Conservation (phyloP, 2,113 vertebrate genomes). For the Caloenas nicobarica region DNA sequence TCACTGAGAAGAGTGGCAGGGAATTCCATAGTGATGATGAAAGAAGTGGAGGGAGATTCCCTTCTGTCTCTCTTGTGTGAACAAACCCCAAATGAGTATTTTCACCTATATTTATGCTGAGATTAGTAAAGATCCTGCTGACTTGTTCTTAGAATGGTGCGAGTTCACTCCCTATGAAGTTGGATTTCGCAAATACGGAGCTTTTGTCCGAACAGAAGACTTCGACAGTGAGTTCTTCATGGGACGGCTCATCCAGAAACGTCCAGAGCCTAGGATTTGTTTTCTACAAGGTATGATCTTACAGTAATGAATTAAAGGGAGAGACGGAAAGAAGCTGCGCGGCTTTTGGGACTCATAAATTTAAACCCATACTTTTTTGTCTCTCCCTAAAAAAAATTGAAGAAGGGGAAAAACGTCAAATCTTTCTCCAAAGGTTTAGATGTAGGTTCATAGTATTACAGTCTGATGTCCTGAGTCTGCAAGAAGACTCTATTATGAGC, state of each 20-base stretch:
- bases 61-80: not conserved
- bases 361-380: not conserved
- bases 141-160: conserved; percentile 69
- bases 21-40: not conserved
- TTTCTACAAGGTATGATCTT: conserved; percentile 65
- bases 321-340: not conserved
- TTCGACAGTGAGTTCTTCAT: conserved; percentile 77
- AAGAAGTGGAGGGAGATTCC: not conserved
- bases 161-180: conserved; percentile 77
- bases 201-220: conserved; percentile 69
- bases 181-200: conserved; percentile 74
- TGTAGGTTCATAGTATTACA: not conserved
- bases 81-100: not conserved
- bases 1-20: not conserved
- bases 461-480: not conserved
- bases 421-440: not conserved
- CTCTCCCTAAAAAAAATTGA: not conserved
- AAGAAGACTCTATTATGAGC: not conserved
- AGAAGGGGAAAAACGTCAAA: not conserved
- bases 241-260: conserved; percentile 67
- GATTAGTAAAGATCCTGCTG: not conserved
- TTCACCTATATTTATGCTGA: not conserved
- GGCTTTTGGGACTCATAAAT: not conserved
- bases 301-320: not conserved
- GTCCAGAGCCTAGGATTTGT: conserved; percentile 72